phyloP scores from a whole-genome alignment of 2,888 invertebrate genomes.

The Cataglyphis rosenhaueri region DNA sequence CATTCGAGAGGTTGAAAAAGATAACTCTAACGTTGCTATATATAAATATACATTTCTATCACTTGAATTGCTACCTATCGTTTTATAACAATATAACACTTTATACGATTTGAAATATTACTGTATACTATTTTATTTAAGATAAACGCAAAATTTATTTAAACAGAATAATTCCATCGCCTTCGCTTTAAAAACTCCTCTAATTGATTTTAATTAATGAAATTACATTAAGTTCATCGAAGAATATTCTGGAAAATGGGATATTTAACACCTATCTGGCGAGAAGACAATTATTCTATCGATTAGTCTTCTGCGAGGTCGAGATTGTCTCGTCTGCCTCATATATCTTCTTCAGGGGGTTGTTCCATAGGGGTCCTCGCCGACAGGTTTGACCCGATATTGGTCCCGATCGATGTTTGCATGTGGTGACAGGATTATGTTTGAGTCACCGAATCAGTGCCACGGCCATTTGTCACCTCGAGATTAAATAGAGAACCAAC shows the following conservation, averaged over 20 bases:
- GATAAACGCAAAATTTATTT: background rate
- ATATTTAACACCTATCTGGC: slow-evolving; percentile 31
- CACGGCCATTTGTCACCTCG: slow-evolving; percentile 83
- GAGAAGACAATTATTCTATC: slow-evolving; percentile 61
- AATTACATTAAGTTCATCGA: background rate
- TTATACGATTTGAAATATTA: background rate
- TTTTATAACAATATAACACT: background rate
- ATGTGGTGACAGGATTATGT: slow-evolving; percentile 82
- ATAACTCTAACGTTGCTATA: background rate
- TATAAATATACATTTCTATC: background rate
- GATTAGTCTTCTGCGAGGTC: slow-evolving; percentile 52
- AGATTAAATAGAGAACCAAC: slow-evolving; percentile 83
- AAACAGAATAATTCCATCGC: background rate
- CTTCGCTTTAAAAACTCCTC: background rate
- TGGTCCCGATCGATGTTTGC: slow-evolving; percentile 82
- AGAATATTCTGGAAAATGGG: slow-evolving; percentile 5
- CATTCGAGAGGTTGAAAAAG: slow-evolving; percentile 29
- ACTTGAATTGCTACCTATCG: background rate
- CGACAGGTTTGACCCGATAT: slow-evolving; percentile 71
- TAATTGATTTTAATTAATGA: slow-evolving; percentile 22
- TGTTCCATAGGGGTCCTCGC: slow-evolving; percentile 42
- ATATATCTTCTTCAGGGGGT: slow-evolving; percentile 60
- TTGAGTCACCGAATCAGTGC: slow-evolving; percentile 83
- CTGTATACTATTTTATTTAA: background rate
- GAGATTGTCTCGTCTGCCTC: slow-evolving; percentile 52